Conservation (phyloP, 2,797 vertebrate genomes). For the Vipera latastei region DNA sequence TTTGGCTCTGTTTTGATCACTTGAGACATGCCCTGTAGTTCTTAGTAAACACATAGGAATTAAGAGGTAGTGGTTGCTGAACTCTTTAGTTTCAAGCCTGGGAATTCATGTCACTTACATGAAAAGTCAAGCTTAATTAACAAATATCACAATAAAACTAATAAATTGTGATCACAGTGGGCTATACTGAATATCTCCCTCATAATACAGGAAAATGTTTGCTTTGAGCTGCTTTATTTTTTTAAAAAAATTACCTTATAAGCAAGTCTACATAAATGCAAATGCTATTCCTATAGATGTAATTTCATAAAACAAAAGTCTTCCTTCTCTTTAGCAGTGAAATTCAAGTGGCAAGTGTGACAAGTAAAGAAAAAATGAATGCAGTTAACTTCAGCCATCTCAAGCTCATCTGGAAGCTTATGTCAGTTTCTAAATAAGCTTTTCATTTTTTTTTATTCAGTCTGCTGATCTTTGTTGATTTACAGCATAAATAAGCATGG, state of each 20-base stretch:
- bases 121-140: slow-evolving; percentile 11
- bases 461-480: slow-evolving; percentile 79
- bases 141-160: background rate
- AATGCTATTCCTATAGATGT: slow-evolving; percentile 67
- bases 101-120: background rate
- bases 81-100: background rate
- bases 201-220: slow-evolving; percentile 48
- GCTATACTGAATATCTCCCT: slow-evolving; percentile 22
- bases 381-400: slow-evolving; percentile 74
- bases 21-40: background rate
- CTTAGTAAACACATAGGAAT: background rate
- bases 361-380: slow-evolving; percentile 78
- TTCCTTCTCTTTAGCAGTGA: slow-evolving; percentile 72
- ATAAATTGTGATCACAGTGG: background rate
- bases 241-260: slow-evolving; percentile 60
- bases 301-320: slow-evolving; percentile 77
- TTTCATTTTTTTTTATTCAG: slow-evolving; percentile 78
- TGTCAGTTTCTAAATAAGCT: slow-evolving; percentile 79
- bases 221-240: slow-evolving; percentile 47
- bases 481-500: slow-evolving; percentile 77
- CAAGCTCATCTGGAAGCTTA: slow-evolving; percentile 74
- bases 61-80: background rate
- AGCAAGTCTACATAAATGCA: slow-evolving; percentile 73
- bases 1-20: background rate
- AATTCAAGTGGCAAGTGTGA: slow-evolving; percentile 77